Percentiles rank a stretch among this genome's conserved stretches.
Conservation (phyloP, 2,888 invertebrate species). For the Octonoba sinensis region DNA sequence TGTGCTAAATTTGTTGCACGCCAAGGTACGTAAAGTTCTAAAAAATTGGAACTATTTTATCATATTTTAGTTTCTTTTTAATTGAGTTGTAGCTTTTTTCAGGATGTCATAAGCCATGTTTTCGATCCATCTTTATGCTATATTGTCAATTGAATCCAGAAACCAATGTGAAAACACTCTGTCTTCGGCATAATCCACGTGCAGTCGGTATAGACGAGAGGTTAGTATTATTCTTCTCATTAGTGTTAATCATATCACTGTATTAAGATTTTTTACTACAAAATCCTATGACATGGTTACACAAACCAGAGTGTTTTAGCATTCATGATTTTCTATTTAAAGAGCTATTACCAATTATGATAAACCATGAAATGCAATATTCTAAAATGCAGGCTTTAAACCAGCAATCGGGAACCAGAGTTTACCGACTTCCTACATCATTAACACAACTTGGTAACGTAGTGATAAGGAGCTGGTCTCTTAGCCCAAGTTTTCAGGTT, state of each 20-base stretch:
- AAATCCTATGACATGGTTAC: not conserved
- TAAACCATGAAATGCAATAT: no score
- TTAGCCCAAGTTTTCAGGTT: no score
- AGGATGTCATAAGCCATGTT: conserved; percentile 78
- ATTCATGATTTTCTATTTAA: no score
- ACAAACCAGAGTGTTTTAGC: no score
- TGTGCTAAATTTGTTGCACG: conserved; percentile 81
- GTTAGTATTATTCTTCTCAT: conserved; percentile 72
- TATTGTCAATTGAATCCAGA: conserved; percentile 84
- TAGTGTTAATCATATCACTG: not conserved
- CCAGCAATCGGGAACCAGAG: no score
- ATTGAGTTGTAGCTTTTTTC: conserved; percentile 54
- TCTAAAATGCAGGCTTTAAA: no score
- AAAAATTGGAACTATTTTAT: not conserved
- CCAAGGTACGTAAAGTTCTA: conserved; percentile 73
- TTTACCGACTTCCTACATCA: no score
- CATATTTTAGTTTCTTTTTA: not conserved
- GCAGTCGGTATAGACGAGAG: conserved; percentile 78
- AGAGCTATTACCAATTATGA: no score
- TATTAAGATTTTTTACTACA: not conserved
- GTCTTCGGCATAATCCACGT: conserved; percentile 81
- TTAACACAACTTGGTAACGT: no score
- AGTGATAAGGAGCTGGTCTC: no score
- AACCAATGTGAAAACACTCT: conserved; percentile 82
- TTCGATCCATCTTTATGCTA: conserved; percentile 81